Base-by-base conservation (phyloP, 2,113 vertebrate genomes). In the Balaeniceps rex region DNA sequence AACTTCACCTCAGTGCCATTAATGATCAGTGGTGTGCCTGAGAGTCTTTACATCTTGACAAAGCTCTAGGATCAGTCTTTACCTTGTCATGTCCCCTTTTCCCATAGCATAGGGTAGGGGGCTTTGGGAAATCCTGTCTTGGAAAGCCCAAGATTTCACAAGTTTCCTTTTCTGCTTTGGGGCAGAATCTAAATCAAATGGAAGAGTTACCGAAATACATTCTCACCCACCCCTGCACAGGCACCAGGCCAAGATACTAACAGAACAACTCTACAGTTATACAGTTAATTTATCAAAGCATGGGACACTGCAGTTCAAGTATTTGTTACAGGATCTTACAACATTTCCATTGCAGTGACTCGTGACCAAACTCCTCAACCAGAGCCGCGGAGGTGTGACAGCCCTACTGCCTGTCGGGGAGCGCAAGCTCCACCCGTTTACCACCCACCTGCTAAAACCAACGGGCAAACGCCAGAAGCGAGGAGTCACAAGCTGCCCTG, bases 11-110 rank as follows among this genome's bases (percentile, higher is more conserved):
- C 3, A 24, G 19, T 22, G 34, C 49, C 7, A 10, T 24, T 46
- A 21, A 0, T 5, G 42, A 55, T 25, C 79, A 46, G 4, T 0
- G 1, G 12, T 10, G 11, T 28, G 21, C n/a, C 72, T 3, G 24
- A 34, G n/a, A 33, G 21, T 9, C 36, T 14, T 36, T 12, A 24
- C 0, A 2, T 10, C 51, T 42, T 64, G n/a, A 71, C 11, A 25
- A 34, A 72, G 61, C 10, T 38, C 18, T 24, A 14, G 52, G 33
- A 58, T 76, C 70, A 9, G 26, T 6, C 52, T 29, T 55, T 7
- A 8, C 14, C 66, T 77, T 26, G 12, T 31, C 9, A 2, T 17
- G 58, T 68, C 14, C 36, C 14, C 17, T 3, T 13, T 36, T 63
- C 19, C 22, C 47, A 7, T 1, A 19, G 38, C 29, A 29, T 18